Base-by-base conservation (phyloP, 2,888 invertebrate genomes). In the Trichogramma evanescens region DNA sequence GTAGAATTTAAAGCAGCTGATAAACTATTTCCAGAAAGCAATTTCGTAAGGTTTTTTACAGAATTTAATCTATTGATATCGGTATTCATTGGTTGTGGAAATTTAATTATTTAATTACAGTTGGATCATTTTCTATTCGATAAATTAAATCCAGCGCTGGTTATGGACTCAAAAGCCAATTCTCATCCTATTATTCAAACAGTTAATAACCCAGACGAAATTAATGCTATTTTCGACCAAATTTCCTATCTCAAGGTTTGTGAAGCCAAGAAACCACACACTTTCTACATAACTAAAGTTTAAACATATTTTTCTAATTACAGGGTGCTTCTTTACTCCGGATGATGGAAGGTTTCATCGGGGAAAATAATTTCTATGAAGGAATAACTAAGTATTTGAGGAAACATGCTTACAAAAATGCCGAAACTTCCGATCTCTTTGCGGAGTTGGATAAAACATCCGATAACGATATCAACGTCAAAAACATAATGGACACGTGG, bases 141-240 rank as follows among this genome's bases (percentile, higher is more conserved):
- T 48, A 87, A 89, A 48, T 73, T 93, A 56, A 91, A 93, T 66
- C 75, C 83, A 0, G 93, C 91, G 0, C 74, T 95, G 64, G 79
- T 79, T 9, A 80, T 86, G 2, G 96, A 97, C 73, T 85, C 91
- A 0, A 89, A 89, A 54, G 76, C 89, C 5, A 89, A 88, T 55
- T 93, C 95, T 1, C 95, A 95, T 80, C 92, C 96, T 0, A 94
- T 97, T 64, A 89, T 94, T 6, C 89, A 91, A 74, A 84, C 83
- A 0, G 95, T 95, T 10, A 82, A 83, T 41, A 90, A 91, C 65
- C 95, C 95, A 0, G 89, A 90, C 74, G 88, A 96, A 80, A 95
- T 97, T 58, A 93, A 91, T 0, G 89, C 93, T 66, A 87, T 95
- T 59, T 96, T 96, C 74, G 95, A 96, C 76, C 78, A 84, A 0